Base-by-base conservation (phyloP, 92 coral and sea anemone genomes). In the Palythoa heliodiscus region DNA sequence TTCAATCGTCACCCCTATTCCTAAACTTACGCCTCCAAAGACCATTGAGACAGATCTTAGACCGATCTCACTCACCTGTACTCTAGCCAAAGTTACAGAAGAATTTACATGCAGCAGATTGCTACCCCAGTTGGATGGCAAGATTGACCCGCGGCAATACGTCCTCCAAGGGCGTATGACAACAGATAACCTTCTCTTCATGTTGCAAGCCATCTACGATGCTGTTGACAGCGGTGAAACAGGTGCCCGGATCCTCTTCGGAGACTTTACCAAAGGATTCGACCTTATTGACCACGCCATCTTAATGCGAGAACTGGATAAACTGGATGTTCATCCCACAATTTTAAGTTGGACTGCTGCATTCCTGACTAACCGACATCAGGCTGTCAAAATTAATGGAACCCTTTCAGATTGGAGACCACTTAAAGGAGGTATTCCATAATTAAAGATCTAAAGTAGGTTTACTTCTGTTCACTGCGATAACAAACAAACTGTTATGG, bases 41-140 rank as follows among this genome's bases (percentile, higher is more conserved):
- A 2, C 17, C n/a, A 77, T 83, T 25, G 55, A 90, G 71, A 87
- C 13, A 0, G 93, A 87, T 54, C 76, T 91, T 3, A 54, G 93
- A 71, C 84, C 87, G 2, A 91, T 88, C 38, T 91, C 91, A 2
- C 84, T 82, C 2, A 91, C 90, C 3, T 91, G 92, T 17, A 87
- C 87, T 0, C 60, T 89, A 17, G 88, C 87, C 0, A 87, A 92
- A 71, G 86, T 91, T 24, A 75, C 87, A 90, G 94, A 91, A 82
- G 90, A 89, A 19, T 86, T 89, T 79, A 68, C 87, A 3, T 74
- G 87, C 43, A 53, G 25, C 13, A 85, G 89, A 53, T 58, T 92
- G 6, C 16, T 84, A 13, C 54, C 89, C 25, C 89, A 89, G 60
- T 14, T 87, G 14, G 52, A 75, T 6, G 89, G 89, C 29, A 89